Evolutionary conservation across 2,797 vertebrate genomes (phyloP).

Genomic region (Enteromius treurensis): DNA sequence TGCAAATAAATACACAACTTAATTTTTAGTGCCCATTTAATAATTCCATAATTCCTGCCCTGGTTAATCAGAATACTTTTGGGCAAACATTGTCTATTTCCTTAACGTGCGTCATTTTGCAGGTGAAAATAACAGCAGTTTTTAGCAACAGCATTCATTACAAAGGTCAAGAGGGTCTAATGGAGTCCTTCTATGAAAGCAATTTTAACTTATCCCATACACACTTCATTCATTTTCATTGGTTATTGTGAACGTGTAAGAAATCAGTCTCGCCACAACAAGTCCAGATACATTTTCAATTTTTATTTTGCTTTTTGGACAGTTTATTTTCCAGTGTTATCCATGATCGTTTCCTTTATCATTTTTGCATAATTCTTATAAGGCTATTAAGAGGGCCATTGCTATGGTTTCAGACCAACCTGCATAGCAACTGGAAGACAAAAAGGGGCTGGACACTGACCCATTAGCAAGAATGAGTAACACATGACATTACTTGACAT

Average conservation of each 20-base stretch:
- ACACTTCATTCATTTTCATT: neutral
- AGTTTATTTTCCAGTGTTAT: conserved; percentile 96
- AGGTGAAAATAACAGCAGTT: neutral
- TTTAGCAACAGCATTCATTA: neutral
- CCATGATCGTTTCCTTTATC: conserved; percentile 85
- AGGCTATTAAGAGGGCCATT: conserved; percentile 90
- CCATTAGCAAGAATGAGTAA: conserved; percentile 72
- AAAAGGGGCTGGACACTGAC: conserved; percentile 81
- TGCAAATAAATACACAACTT: neutral
- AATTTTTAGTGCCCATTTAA: too few relatives aligned
- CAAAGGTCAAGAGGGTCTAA: neutral
- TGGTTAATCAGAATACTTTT: neutral
- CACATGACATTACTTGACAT: conserved; percentile 72
- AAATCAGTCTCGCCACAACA: neutral
- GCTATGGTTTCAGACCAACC: conserved; percentile 82
- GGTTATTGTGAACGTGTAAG: neutral
- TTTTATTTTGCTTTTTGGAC: conserved; percentile 84
- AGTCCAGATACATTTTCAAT: conserved; percentile 72
- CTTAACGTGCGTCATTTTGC: neutral
- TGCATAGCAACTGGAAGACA: conserved; percentile 89
- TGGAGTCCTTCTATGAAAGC: too few relatives aligned
- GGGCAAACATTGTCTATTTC: neutral
- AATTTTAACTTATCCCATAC: too few relatives aligned
- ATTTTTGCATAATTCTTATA: conserved; percentile 93
- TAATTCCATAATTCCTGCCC: too few relatives aligned